Conservation (phyloP, 2,888 invertebrate species). For the Dicyrtoma fusca region DNA sequence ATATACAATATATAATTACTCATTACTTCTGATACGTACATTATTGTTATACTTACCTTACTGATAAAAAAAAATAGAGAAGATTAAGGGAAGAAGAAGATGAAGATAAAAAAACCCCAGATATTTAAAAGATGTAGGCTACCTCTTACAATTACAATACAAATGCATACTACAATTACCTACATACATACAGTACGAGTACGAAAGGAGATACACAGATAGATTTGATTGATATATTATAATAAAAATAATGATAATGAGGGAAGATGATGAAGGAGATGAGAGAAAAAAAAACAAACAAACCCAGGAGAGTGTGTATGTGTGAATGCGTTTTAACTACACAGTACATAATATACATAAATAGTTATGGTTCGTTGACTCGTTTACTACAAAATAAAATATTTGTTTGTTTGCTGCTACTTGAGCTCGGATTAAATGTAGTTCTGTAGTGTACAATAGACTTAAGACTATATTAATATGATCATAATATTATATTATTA, state of each 20-base stretch:
- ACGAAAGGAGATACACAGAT: no score
- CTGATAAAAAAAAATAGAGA: no score
- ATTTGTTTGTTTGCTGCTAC: constrained; percentile 31
- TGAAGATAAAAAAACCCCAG: neutral
- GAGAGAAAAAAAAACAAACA: constrained; percentile 2
- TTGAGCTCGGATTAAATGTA: constrained; percentile 32
- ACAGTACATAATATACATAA: neutral
- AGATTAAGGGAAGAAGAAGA: constrained; percentile 2
- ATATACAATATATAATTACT: no score
- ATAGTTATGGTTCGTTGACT: constrained; percentile 24
- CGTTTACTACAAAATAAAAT: constrained; percentile 7
- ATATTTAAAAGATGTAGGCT: neutral
- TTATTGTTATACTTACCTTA: no score
- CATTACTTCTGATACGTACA: no score
- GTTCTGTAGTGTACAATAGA: constrained; percentile 25
- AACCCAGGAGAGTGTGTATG: neutral
- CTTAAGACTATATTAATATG: constrained; percentile 34
- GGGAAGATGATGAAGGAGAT: neutral
- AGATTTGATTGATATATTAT: constrained; percentile 5
- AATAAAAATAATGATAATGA: no score
- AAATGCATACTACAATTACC: no score
- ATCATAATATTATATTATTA: constrained; percentile 22
- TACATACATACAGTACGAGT: neutral
- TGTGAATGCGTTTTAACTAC: constrained; percentile 3
- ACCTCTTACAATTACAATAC: no score